These are phyloP conservation scores for Drosophila quadrilineata DNA, from an alignment of 1,140 invertebrate species.

Conservation along the genomic window DNA sequence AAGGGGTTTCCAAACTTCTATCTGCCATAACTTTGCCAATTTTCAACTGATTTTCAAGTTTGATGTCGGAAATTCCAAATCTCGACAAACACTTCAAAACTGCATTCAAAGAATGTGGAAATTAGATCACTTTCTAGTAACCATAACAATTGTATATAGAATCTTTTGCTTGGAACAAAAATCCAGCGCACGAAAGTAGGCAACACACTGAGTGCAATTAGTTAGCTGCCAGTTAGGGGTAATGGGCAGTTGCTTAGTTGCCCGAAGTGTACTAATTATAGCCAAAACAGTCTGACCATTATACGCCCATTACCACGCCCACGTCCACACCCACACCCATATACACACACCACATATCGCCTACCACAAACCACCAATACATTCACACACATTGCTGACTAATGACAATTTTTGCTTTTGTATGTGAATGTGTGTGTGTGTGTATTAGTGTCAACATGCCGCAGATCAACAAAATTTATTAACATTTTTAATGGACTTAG, in stretches of 20 bases:
- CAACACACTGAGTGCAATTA: slow-evolving; percentile 51
- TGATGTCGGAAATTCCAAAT: too few species aligned
- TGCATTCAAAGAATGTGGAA: too few species aligned
- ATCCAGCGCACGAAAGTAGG: slow-evolving; percentile 55
- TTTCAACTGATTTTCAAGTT: too few species aligned
- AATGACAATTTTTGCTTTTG: slow-evolving; percentile 27
- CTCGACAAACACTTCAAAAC: too few species aligned
- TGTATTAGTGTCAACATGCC: not conserved
- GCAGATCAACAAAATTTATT: slow-evolving; percentile 51
- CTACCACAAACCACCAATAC: too few species aligned
- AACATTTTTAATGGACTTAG: slow-evolving; percentile 45
- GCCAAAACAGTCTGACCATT: slow-evolving; percentile 53
- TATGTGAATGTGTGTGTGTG: slow-evolving; percentile 5
- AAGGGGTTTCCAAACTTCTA: too few species aligned
- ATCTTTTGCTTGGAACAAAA: too few species aligned
- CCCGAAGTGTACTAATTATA: slow-evolving; percentile 63
- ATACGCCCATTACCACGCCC: slow-evolving; percentile 51
- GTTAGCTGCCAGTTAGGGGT: slow-evolving; percentile 53
- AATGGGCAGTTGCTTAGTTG: slow-evolving; percentile 42
- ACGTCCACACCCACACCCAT: slow-evolving; percentile 2
- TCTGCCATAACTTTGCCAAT: too few species aligned
- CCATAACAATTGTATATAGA: too few species aligned
- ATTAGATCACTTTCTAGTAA: too few species aligned
- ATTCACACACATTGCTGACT: slow-evolving; percentile 4
- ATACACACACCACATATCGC: not conserved